phyloP scores from a whole-genome alignment of 2,113 vertebrate species.

The Danio rerio region DNA sequence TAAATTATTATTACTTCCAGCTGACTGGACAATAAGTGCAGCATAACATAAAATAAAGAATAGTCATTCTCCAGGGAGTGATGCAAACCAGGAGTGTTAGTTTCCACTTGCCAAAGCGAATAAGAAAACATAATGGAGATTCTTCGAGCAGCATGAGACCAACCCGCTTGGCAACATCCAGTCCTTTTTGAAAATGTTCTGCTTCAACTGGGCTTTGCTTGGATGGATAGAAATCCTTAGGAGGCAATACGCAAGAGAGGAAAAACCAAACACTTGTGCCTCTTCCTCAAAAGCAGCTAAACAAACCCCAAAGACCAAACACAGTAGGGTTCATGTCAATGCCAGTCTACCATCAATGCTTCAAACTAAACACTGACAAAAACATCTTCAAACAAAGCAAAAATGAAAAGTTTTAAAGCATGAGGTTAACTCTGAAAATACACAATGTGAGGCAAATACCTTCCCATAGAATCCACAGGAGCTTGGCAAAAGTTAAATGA shows the following conservation, averaged over 20 bases:
- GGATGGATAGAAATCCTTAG: not conserved
- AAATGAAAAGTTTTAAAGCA: slow-evolving; percentile 28
- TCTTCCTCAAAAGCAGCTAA: slow-evolving; percentile 44
- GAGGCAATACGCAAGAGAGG: slow-evolving; percentile 1
- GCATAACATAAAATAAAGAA: slow-evolving; percentile 18
- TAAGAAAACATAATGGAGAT: slow-evolving; percentile 31
- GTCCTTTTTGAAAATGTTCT: slow-evolving; percentile 15
- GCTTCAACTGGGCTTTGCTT: slow-evolving; percentile 9
- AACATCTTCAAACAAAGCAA: slow-evolving; percentile 20
- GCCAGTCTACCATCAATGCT: slow-evolving; percentile 21
- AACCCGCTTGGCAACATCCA: not conserved
- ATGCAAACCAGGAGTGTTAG: slow-evolving; percentile 24
- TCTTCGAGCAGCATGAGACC: slow-evolving; percentile 27
- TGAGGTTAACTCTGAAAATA: slow-evolving; percentile 39
- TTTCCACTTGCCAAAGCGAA: slow-evolving; percentile 45
- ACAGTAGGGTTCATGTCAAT: slow-evolving; percentile 30
- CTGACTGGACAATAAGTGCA: slow-evolving; percentile 28
- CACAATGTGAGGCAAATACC: slow-evolving; percentile 13
- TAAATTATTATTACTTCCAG: slow-evolving; percentile 51
- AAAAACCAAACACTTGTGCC: slow-evolving; percentile 33
- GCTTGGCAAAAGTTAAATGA: slow-evolving; percentile 33
- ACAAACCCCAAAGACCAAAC: slow-evolving; percentile 18
- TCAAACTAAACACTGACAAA: slow-evolving; percentile 42
- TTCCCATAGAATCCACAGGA: slow-evolving; percentile 40
- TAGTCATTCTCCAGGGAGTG: slow-evolving; percentile 14